These are phyloP conservation scores for Antheraea mylitta DNA, from an alignment of 1,140 invertebrate genomes.

Conservation along the genomic window DNA sequence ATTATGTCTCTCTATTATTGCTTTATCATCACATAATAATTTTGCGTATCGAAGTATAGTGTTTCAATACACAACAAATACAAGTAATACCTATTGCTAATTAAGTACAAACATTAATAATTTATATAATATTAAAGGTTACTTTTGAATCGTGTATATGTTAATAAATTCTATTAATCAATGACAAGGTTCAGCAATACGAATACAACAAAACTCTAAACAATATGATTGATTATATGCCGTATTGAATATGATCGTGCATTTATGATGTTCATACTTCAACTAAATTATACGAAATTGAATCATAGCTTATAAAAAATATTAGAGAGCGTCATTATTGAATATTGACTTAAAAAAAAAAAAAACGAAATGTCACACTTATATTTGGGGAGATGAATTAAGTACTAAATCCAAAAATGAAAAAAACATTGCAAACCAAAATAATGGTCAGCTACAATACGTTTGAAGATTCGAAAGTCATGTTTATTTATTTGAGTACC, in stretches of 20 bases:
- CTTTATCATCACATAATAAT: conserved; percentile 72
- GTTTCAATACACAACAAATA: conserved; percentile 64
- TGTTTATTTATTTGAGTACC: background rate
- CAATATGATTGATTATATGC: background rate
- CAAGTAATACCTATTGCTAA: conserved; percentile 68
- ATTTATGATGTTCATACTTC: conserved; percentile 1
- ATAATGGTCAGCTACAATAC: conserved; percentile 43
- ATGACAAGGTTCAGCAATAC: conserved; percentile 50
- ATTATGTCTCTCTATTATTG: conserved; percentile 69
- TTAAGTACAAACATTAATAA: conserved; percentile 72
- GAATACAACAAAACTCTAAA: conserved; percentile 10
- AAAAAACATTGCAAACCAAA: conserved; percentile 43
- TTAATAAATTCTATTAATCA: conserved; percentile 43
- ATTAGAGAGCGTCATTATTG: conserved; percentile 59
- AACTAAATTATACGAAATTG: conserved; percentile 1
- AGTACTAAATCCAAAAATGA: conserved; percentile 50
- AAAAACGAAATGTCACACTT: conserved; percentile 68
- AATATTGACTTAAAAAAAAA: conserved; percentile 29
- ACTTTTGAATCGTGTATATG: conserved; percentile 48
- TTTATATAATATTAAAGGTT: conserved; percentile 33
- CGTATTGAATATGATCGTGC: background rate
- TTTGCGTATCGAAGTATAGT: conserved; percentile 58
- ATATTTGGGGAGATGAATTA: conserved; percentile 62
- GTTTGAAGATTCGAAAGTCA: conserved; percentile 1
- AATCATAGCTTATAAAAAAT: conserved; percentile 17